Evolutionary conservation across 2,888 invertebrate genomes (phyloP).

Genomic region (Dryobotodes eremita): DNA sequence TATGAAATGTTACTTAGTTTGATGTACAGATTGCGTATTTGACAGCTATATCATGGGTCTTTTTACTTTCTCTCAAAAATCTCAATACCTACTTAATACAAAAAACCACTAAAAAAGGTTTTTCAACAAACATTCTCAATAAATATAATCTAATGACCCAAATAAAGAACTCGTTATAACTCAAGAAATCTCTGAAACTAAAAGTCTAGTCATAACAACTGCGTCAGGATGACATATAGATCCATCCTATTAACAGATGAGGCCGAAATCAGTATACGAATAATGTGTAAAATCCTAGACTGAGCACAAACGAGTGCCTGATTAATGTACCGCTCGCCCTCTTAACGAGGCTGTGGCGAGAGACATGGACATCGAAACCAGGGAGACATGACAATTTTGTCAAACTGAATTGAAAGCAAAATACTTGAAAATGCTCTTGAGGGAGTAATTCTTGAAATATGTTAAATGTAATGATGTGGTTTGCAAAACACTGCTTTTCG

Average conservation of each 20-base stretch:
- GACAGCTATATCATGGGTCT: too few relatives aligned
- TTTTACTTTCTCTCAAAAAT: background rate
- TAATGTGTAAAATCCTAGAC: constrained; percentile 50
- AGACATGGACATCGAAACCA: background rate
- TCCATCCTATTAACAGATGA: constrained; percentile 19
- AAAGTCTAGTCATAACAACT: constrained; percentile 14
- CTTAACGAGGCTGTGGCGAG: constrained; percentile 48
- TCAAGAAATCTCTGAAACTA: background rate
- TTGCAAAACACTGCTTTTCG: background rate
- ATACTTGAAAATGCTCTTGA: background rate
- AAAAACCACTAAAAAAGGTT: background rate
- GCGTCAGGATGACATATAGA: background rate
- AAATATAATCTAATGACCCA: background rate
- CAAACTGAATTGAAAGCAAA: background rate
- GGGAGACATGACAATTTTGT: background rate
- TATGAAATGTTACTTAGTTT: too few relatives aligned
- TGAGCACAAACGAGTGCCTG: constrained; percentile 43
- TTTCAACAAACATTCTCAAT: background rate
- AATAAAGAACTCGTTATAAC: background rate
- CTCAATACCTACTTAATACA: background rate
- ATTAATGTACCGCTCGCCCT: constrained; percentile 48
- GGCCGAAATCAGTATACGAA: constrained; percentile 45
- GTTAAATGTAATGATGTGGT: background rate
- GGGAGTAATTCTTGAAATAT: background rate
- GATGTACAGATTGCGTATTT: too few relatives aligned